phyloP scores from a whole-genome alignment of 92 coral and sea anemone genomes.

The Epizoanthus illoricatus region DNA sequence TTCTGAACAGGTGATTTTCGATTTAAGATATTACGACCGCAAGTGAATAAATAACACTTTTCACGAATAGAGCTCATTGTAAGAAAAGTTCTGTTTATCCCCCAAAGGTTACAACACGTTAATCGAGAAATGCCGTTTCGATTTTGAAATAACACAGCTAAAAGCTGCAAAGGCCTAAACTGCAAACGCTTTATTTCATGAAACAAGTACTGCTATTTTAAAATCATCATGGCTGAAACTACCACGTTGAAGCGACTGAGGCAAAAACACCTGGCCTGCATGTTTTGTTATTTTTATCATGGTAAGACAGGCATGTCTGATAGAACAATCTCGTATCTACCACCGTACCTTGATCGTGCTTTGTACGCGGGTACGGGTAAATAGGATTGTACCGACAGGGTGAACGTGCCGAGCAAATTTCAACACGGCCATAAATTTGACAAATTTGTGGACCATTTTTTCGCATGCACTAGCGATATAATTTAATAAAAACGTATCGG shows the following conservation, averaged over 20 bases:
- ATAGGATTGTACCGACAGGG: neutral
- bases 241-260: neutral
- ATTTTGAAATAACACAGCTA: neutral
- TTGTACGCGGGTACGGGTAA: neutral
- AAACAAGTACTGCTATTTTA: neutral
- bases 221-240: neutral
- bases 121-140: neutral
- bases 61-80: neutral
- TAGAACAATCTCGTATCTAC: neutral
- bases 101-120: neutral
- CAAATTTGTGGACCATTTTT: neutral
- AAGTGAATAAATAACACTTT: slow-evolving; percentile 36
- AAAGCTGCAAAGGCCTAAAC: neutral
- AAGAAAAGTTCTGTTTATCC: slow-evolving; percentile 1
- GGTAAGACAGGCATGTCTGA: neutral
- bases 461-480: neutral
- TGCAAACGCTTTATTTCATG: neutral
- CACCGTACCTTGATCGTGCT: neutral
- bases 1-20: slow-evolving; percentile 28
- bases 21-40: slow-evolving; percentile 25
- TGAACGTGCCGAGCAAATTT: neutral
- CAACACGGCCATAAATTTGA: neutral
- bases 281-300: slow-evolving; percentile 16
- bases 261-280: neutral
- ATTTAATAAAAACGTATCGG: neutral